These are phyloP conservation scores for Ariolimax columbianus DNA, from an alignment of 2,888 invertebrate genomes.

Conservation along the genomic window DNA sequence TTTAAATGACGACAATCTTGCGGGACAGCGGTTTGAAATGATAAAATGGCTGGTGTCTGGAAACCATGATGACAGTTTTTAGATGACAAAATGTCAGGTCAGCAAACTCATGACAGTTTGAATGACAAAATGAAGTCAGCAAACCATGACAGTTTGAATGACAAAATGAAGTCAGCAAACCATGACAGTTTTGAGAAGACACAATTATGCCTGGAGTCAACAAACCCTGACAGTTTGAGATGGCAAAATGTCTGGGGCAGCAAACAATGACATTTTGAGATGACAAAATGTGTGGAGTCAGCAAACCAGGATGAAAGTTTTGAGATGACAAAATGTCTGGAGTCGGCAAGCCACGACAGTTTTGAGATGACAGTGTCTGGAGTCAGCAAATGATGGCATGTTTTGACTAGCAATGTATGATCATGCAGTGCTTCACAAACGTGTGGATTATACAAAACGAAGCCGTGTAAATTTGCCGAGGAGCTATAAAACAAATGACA, in stretches of 20 bases:
- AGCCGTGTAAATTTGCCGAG: neutral
- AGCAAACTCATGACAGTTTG: too few species aligned
- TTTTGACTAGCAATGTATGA: neutral
- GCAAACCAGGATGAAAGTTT: neutral
- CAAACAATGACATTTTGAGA: neutral
- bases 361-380: neutral
- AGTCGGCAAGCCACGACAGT: neutral
- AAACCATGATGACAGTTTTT: neutral
- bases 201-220: too few species aligned
- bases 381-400: neutral
- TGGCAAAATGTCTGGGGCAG: too few species aligned
- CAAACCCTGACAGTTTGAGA: too few species aligned
- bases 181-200: too few species aligned
- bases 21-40: neutral
- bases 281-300: neutral
- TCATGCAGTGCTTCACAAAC: neutral
- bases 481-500: neutral
- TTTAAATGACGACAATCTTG: neutral
- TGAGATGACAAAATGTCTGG: too few species aligned
- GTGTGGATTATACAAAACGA: neutral
- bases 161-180: too few species aligned
- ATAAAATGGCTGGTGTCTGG: too few species aligned
- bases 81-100: neutral
- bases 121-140: too few species aligned
- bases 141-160: too few species aligned